These are phyloP conservation scores for Callaeas wilsoni DNA, from an alignment of 2,113 vertebrate genomes.

Conservation along the genomic window DNA sequence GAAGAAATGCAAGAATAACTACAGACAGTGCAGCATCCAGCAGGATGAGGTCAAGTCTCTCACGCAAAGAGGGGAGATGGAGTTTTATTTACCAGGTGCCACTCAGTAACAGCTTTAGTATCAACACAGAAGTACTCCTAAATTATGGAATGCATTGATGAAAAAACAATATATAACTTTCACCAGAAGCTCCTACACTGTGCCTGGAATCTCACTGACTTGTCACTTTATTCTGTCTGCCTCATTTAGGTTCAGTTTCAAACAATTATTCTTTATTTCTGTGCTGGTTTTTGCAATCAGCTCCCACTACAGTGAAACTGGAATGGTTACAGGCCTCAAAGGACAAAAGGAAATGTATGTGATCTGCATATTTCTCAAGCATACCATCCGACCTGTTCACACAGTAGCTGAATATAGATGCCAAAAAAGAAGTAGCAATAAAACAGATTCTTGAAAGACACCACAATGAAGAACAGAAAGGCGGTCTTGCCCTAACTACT, in stretches of 20 bases:
- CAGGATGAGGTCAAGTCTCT: not conserved
- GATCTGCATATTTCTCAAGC: not conserved
- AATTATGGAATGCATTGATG: not conserved
- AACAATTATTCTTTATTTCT: not conserved
- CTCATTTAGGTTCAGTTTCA: not conserved
- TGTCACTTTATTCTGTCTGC: not conserved
- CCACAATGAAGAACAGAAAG: conserved; percentile 3
- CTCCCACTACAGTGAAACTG: not conserved
- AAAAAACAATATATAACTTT: not conserved
- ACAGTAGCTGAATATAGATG: not conserved
- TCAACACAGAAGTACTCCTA: not conserved
- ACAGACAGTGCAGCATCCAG: not conserved
- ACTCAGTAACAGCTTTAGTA: not conserved
- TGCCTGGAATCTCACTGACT: not conserved
- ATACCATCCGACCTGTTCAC: not conserved
- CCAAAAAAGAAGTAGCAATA: not conserved
- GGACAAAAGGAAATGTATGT: not conserved
- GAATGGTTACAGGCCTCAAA: not conserved
- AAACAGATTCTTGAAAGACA: conserved; percentile 7
- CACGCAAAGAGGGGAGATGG: not conserved
- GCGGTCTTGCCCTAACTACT: not conserved
- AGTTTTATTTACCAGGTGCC: not conserved
- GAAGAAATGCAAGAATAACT: not conserved
- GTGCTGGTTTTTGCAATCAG: not conserved
- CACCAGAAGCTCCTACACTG: not conserved